Conservation (phyloP, 2,888 invertebrate genomes). For the Norana najaformis region DNA sequence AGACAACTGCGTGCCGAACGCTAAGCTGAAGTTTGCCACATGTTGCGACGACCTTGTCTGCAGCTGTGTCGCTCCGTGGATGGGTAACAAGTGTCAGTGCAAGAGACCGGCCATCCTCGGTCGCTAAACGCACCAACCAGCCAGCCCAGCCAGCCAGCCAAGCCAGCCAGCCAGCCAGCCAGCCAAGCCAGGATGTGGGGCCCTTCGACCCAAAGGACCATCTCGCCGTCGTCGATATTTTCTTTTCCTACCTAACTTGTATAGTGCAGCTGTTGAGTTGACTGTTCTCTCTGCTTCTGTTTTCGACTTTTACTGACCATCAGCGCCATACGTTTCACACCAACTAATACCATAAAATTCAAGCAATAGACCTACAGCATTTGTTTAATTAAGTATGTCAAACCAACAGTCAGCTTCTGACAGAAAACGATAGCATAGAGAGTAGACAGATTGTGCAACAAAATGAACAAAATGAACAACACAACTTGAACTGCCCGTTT, state of each 20-base stretch:
- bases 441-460: no score
- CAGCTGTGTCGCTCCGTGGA: constrained; percentile 30
- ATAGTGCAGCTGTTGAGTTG: background rate
- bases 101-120: constrained; percentile 34
- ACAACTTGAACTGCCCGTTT: background rate
- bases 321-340: background rate
- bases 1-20: constrained; percentile 35
- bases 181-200: background rate
- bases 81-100: constrained; percentile 34
- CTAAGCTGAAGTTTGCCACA: constrained; percentile 36
- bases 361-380: background rate
- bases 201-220: background rate
- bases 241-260: background rate
- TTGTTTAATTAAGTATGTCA: background rate
- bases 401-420: background rate
- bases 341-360: background rate
- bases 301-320: background rate
- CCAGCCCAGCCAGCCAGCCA: background rate
- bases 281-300: background rate
- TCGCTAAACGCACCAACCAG: background rate
- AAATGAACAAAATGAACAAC: no score
- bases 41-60: constrained; percentile 34
- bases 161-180: background rate
- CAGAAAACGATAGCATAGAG: background rate
- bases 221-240: background rate